These are phyloP conservation scores for Chrysocyon brachyurus DNA, from an alignment of 2,797 vertebrate species.

Conservation along the genomic window DNA sequence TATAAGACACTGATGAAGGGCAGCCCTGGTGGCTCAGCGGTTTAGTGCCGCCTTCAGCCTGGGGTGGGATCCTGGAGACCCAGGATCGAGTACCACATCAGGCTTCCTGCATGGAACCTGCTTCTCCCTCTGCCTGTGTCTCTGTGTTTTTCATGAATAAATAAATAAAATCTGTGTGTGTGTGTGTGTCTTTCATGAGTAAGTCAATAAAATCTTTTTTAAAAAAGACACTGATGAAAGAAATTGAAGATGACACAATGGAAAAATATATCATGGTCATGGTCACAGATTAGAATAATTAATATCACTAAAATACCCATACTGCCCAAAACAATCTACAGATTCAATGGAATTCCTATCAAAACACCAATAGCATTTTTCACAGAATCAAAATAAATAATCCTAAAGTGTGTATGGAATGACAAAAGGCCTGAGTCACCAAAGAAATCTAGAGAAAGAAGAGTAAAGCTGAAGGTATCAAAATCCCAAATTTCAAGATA, in stretches of 20 bases:
- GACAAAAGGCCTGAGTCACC: background rate
- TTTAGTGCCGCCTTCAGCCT: too few relatives aligned
- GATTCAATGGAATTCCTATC: background rate
- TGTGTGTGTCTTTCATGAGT: too few relatives aligned
- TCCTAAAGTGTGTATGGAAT: background rate
- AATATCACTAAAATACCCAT: background rate
- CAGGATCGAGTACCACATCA: too few relatives aligned
- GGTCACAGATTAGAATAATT: background rate
- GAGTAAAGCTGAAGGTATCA: background rate
- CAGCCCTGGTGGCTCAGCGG: too few relatives aligned
- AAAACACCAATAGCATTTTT: background rate
- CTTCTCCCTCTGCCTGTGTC: too few relatives aligned
- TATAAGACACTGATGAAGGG: background rate
- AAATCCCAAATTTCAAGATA: background rate
- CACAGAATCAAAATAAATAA: background rate
- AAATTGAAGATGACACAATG: background rate
- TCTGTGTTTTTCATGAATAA: too few relatives aligned
- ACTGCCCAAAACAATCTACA: background rate
- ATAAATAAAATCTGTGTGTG: too few relatives aligned
- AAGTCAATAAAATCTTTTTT: too few relatives aligned
- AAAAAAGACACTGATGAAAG: background rate
- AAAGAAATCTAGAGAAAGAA: background rate
- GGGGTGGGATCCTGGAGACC: too few relatives aligned
- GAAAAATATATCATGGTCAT: background rate
- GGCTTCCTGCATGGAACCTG: too few relatives aligned